Conservation (phyloP, 2,797 vertebrate genomes). For the Cryptoprocta ferox region DNA sequence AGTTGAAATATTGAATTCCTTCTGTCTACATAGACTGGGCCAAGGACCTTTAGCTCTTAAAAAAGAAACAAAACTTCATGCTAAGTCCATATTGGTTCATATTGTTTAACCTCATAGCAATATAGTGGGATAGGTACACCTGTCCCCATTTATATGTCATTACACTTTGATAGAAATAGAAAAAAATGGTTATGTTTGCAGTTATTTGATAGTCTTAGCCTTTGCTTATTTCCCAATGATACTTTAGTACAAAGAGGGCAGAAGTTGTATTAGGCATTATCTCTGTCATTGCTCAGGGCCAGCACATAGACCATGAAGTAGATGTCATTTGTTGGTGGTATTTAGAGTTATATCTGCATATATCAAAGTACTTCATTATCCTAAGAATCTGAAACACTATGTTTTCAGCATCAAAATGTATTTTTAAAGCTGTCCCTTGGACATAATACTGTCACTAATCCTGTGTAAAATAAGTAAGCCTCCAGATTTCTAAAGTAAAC, state of each 20-base stretch:
- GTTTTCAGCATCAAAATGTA: neutral
- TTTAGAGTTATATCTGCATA: neutral
- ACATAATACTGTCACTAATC: neutral
- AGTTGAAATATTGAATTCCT: conserved; percentile 31
- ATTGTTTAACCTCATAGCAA: neutral
- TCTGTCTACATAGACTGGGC: neutral
- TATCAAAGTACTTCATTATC: neutral
- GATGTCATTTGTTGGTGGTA: neutral
- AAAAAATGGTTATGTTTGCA: neutral
- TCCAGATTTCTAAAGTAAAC: neutral
- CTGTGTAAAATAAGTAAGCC: conserved; percentile 3
- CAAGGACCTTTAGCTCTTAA: neutral
- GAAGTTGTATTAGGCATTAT: neutral
- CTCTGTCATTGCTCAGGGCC: neutral
- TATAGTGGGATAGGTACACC: neutral
- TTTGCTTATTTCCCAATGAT: neutral
- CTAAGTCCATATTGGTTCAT: neutral
- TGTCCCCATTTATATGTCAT: neutral
- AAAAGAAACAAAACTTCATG: neutral
- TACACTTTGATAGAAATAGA: conserved; percentile 1
- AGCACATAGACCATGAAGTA: neutral
- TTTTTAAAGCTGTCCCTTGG: neutral
- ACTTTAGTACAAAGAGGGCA: neutral
- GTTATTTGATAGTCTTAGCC: neutral
- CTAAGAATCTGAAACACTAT: neutral